Evolutionary conservation across 2,797 vertebrate species (phyloP).

Genomic region (Muraenolepis orangiensis): DNA sequence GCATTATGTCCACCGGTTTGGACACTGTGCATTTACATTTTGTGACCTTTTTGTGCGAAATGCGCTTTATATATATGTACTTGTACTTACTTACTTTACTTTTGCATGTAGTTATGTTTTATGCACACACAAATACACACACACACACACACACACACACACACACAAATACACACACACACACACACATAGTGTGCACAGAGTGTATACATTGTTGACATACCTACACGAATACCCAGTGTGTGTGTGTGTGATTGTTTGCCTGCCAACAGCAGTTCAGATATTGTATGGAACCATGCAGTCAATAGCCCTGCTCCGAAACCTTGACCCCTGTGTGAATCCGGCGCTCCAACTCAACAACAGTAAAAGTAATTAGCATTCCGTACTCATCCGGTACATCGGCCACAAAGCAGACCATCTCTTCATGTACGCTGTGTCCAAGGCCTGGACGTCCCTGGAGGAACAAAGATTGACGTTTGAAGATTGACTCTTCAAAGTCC

Average conservation of each 20-base stretch:
- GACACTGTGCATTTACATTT: too few species aligned
- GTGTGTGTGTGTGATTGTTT: neutral
- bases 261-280: neutral
- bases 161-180: neutral
- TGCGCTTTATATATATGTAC: too few species aligned
- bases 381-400: neutral
- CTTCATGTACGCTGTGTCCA: neutral
- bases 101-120: neutral
- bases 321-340: neutral
- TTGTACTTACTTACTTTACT: too few species aligned
- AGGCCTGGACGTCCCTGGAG: neutral
- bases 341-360: neutral
- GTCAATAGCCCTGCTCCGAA: neutral
- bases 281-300: neutral
- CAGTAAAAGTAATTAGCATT: neutral
- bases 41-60: too few species aligned
- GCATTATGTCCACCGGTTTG: too few species aligned
- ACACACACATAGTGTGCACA: too few species aligned
- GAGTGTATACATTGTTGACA: too few species aligned
- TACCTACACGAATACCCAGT: neutral
- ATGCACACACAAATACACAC: neutral
- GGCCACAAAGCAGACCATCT: neutral
- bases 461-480: neutral
- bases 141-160: neutral
- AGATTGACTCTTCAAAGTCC: slow-evolving; percentile 24